Evolutionary conservation across 2,113 vertebrate genomes (phyloP).

Genomic region (Atractosteus spatula): DNA sequence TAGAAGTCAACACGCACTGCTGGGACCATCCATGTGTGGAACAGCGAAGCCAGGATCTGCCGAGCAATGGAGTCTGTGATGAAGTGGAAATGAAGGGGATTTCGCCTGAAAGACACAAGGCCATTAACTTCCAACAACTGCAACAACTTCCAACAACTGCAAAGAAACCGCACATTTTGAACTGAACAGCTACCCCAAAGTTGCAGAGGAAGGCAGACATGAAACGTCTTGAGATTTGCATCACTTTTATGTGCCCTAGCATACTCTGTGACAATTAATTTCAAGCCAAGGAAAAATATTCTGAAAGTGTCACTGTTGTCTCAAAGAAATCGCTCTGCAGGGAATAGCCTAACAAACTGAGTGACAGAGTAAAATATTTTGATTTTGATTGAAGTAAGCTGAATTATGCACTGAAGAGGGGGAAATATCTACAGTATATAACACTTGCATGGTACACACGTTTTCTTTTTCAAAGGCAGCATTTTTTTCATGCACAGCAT

Average conservation of each 20-base stretch:
- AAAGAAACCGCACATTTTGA: not conserved
- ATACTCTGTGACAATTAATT: slow-evolving; percentile 7
- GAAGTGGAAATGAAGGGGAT: slow-evolving; percentile 96
- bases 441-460: no score
- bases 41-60: slow-evolving; percentile 90
- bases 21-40: slow-evolving; percentile 98
- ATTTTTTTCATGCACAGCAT: no score
- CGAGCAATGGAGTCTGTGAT: slow-evolving; percentile 93
- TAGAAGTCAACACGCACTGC: slow-evolving; percentile 95
- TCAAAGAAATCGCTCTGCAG: no score
- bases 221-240: not conserved
- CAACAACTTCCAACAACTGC: not conserved
- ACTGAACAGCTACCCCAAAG: not conserved
- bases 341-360: not conserved
- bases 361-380: no score
- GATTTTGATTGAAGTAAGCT: no score
- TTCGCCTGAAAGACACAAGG: slow-evolving; percentile 68
- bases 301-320: not conserved
- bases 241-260: not conserved
- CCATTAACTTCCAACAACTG: not conserved
- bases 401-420: no score
- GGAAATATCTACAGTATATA: no score
- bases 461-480: no score
- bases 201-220: not conserved
- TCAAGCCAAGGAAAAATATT: not conserved